Evolutionary conservation across 2,113 vertebrate genomes (phyloP).

Genomic region (Anhinga anhinga): DNA sequence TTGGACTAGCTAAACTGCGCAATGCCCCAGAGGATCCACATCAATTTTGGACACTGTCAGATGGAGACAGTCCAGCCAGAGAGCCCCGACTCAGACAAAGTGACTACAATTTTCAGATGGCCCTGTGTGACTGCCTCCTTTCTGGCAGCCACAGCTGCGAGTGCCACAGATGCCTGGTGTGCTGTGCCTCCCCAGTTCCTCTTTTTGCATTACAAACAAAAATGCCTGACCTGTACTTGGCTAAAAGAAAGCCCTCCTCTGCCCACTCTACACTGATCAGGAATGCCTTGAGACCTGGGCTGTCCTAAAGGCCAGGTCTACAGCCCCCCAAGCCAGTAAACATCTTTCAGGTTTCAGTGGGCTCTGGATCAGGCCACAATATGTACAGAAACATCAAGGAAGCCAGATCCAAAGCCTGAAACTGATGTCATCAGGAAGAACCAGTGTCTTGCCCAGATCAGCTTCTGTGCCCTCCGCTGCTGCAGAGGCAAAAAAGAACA

Average conservation of each 20-base stretch:
- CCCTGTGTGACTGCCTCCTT: neutral
- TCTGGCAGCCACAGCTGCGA: neutral
- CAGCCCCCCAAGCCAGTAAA: neutral
- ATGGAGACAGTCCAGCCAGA: neutral
- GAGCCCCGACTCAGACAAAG: neutral
- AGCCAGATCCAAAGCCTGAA: neutral
- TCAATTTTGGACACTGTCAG: neutral
- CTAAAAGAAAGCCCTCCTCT: neutral
- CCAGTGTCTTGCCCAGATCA: accelerated
- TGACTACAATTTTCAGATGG: accelerated
- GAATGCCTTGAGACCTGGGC: neutral
- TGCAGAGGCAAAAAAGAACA: neutral
- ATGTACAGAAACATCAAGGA: neutral
- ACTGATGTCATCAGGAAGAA: neutral
- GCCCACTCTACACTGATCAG: neutral
- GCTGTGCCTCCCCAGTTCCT: neutral
- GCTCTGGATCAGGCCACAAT: neutral
- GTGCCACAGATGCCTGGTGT: neutral
- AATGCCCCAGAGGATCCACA: neutral
- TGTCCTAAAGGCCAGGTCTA: neutral
- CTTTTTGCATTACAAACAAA: neutral
- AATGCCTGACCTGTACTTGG: neutral
- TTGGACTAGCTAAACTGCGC: neutral
- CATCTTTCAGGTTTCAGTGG: neutral
- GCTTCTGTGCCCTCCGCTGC: neutral